phyloP scores from a whole-genome alignment of 92 coral and sea anemone species.

The Bergia sp. region DNA sequence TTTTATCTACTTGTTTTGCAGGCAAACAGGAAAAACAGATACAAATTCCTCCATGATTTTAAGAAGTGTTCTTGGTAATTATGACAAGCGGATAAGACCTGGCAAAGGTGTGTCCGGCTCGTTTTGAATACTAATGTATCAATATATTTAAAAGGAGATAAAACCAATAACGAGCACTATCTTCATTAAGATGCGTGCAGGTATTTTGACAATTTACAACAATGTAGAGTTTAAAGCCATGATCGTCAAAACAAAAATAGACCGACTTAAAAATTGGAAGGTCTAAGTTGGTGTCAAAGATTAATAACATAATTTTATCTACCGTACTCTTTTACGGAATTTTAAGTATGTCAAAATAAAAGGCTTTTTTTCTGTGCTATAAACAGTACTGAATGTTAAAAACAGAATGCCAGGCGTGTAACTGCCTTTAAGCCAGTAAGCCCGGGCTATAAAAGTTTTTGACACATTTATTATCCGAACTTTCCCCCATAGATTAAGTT shows the following conservation, averaged over 20 bases:
- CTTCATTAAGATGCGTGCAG: background rate
- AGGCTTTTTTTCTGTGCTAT: no score
- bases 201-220: background rate
- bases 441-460: no score
- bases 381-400: no score
- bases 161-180: no score
- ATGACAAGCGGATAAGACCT: conserved; percentile 34
- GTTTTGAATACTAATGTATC: background rate
- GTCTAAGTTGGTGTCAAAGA: background rate
- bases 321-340: no score
- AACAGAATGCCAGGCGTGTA: no score
- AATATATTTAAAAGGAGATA: background rate
- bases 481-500: no score
- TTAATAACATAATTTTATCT: no score
- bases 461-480: no score
- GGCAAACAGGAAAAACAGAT: conserved; percentile 10
- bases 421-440: no score
- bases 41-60: background rate
- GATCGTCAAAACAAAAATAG: background rate
- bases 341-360: no score
- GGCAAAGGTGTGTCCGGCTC: conserved; percentile 23
- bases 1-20: background rate
- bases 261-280: background rate
- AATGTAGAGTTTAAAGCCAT: background rate
- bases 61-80: conserved; percentile 7